These are phyloP conservation scores for Scolopax rusticola DNA, from an alignment of 2,797 vertebrate species.

Conservation along the genomic window DNA sequence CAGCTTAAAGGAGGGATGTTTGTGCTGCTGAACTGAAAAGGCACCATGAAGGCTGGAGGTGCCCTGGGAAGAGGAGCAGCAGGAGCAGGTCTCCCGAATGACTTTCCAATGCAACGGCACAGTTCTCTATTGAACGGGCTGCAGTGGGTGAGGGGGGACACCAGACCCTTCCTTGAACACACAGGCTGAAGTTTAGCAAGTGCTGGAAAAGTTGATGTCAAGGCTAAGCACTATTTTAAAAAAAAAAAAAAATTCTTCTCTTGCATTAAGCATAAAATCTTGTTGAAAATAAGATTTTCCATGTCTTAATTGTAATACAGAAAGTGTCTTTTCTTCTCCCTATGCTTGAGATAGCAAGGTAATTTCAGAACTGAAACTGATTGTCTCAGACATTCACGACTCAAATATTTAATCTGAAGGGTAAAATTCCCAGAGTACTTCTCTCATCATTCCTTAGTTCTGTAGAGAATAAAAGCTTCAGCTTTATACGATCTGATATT, in stretches of 20 bases:
- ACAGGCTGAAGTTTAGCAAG: background rate
- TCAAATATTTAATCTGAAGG: conserved; percentile 86
- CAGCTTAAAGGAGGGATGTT: background rate
- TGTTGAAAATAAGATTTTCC: conserved; percentile 75
- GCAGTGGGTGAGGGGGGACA: rapidly evolving
- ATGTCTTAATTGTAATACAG: conserved; percentile 79
- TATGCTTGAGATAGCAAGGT: conserved; percentile 82
- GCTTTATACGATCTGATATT: conserved; percentile 83
- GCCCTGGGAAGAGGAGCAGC: background rate
- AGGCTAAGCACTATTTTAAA: background rate
- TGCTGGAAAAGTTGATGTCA: conserved; percentile 31
- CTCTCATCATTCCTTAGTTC: conserved; percentile 79
- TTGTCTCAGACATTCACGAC: conserved; percentile 80
- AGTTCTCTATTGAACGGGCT: background rate
- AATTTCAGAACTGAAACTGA: conserved; percentile 81
- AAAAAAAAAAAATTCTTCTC: background rate
- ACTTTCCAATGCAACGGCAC: rapidly evolving
- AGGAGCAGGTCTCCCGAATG: rapidly evolving
- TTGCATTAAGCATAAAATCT: conserved; percentile 69
- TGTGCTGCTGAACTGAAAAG: background rate
- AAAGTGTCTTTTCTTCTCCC: conserved; percentile 78
- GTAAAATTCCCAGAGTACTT: conserved; percentile 80
- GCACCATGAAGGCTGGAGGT: rapidly evolving
- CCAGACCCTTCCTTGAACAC: background rate
- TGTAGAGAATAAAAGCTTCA: conserved; percentile 80